These are phyloP conservation scores for Grus americana DNA, from an alignment of 2,113 vertebrate species.

Conservation along the genomic window DNA sequence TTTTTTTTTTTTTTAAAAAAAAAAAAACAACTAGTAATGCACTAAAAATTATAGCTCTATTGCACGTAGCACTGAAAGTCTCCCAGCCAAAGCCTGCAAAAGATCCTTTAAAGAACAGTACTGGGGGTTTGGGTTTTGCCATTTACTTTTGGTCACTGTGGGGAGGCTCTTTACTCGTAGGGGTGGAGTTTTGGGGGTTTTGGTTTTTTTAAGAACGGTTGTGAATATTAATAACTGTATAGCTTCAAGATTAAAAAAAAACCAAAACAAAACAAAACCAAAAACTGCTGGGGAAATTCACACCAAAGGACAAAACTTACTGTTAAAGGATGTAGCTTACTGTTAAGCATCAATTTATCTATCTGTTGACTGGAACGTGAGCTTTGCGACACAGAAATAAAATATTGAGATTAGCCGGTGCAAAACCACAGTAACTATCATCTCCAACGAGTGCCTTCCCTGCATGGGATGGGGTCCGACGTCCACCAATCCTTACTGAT, in stretches of 20 bases:
- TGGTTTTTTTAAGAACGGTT: not conserved
- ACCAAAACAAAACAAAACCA: no score
- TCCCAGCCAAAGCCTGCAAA: not conserved
- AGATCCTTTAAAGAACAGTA: not conserved
- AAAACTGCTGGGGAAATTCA: not conserved
- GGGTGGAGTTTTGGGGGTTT: not conserved
- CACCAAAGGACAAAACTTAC: not conserved
- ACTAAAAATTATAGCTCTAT: not conserved
- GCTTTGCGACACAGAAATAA: not conserved
- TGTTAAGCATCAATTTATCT: not conserved
- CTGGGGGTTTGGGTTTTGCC: not conserved
- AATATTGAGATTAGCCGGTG: not conserved
- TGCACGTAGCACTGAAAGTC: not conserved
- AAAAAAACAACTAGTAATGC: not conserved
- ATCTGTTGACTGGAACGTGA: not conserved
- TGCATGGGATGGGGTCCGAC: accelerated
- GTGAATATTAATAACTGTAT: not conserved
- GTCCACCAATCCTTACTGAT: not conserved
- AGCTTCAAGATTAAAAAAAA: not conserved
- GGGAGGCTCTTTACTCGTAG: not conserved
- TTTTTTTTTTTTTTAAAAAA: not conserved
- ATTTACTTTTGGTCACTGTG: not conserved
- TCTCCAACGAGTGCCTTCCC: not conserved
- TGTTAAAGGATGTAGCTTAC: not conserved
- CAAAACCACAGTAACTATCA: not conserved